Evolutionary conservation across 2,888 invertebrate genomes (phyloP).

Genomic region (Chydorus sphaericus): DNA sequence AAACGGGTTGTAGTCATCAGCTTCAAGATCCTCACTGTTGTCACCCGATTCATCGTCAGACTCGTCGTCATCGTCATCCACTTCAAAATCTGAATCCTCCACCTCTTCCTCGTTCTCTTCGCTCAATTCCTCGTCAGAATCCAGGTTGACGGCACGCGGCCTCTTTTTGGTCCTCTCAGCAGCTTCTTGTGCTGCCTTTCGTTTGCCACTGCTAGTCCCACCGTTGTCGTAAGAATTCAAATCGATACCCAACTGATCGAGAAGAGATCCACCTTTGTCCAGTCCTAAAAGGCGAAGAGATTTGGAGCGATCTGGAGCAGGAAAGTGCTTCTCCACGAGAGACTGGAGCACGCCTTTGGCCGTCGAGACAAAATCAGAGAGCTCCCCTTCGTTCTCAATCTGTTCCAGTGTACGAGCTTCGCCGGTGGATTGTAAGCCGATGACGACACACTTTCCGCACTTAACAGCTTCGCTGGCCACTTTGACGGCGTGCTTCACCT

Average conservation of each 20-base stretch:
- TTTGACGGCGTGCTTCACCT: conserved; percentile 48
- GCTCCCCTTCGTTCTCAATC: conserved; percentile 90
- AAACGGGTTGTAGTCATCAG: conserved; percentile 10
- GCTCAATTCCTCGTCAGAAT: conserved; percentile 1
- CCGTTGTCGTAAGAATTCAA: conserved; percentile 15
- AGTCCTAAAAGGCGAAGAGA: conserved; percentile 1
- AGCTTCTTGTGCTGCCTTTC: conserved; percentile 1
- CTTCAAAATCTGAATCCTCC: conserved; percentile 15
- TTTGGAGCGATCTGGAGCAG: conserved; percentile 64
- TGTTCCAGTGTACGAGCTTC: conserved; percentile 95
- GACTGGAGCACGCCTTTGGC: conserved; percentile 93
- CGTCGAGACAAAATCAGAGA: conserved; percentile 94
- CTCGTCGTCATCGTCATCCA: conserved; percentile 40
- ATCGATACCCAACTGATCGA: conserved; percentile 19
- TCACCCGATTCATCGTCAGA: conserved; percentile 29
- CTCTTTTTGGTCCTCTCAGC: background rate
- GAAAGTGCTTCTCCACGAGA: conserved; percentile 96
- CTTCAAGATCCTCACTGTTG: background rate
- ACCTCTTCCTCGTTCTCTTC: background rate
- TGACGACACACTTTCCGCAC: conserved; percentile 94
- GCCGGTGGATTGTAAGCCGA: conserved; percentile 96
- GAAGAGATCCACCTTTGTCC: background rate
- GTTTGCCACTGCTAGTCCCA: background rate
- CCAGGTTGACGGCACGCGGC: background rate
- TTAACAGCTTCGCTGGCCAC: conserved; percentile 64